Evolutionary conservation across 1,140 invertebrate species (phyloP).

Genomic region (Drosophila parabipectinata): DNA sequence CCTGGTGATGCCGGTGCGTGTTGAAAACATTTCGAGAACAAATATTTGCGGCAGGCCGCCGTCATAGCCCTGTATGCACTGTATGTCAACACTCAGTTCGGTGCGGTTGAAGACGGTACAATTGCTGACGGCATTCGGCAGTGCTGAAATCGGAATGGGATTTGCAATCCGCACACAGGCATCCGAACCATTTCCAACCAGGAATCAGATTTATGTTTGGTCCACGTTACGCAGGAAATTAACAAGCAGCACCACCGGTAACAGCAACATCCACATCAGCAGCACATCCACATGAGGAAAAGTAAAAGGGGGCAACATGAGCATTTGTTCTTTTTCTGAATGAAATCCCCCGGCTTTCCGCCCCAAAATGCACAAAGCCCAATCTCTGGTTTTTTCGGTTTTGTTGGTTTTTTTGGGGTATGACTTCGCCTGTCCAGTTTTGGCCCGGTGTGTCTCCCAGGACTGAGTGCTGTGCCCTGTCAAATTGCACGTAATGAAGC

Average conservation of each 20-base stretch:
- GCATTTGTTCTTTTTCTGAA: slow-evolving; percentile 33
- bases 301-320: slow-evolving; percentile 37
- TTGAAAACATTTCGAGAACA: slow-evolving; percentile 88
- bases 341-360: background rate
- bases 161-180: slow-evolving; percentile 33
- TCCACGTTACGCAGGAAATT: slow-evolving; percentile 54
- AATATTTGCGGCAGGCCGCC: slow-evolving; percentile 91
- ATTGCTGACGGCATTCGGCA: slow-evolving; percentile 89
- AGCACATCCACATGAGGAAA: slow-evolving; percentile 12
- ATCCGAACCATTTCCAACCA: slow-evolving; percentile 10
- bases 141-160: slow-evolving; percentile 84
- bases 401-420: slow-evolving; percentile 24
- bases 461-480: slow-evolving; percentile 15
- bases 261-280: background rate
- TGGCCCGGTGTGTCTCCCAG: slow-evolving; percentile 16
- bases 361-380: slow-evolving; percentile 42
- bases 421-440: slow-evolving; percentile 19
- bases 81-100: slow-evolving; percentile 89
- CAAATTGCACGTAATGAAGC: slow-evolving; percentile 59
- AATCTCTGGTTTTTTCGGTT: slow-evolving; percentile 48
- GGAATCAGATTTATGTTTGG: slow-evolving; percentile 57
- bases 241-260: slow-evolving; percentile 41
- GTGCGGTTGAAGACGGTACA: slow-evolving; percentile 90
- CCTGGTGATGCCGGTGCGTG: slow-evolving; percentile 81
- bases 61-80: slow-evolving; percentile 91